A percentile compares a stretch with the other conserved stretches of the same genome.
Conservation (phyloP, 2,888 invertebrate genomes). For the Gryllus longicercus region DNA sequence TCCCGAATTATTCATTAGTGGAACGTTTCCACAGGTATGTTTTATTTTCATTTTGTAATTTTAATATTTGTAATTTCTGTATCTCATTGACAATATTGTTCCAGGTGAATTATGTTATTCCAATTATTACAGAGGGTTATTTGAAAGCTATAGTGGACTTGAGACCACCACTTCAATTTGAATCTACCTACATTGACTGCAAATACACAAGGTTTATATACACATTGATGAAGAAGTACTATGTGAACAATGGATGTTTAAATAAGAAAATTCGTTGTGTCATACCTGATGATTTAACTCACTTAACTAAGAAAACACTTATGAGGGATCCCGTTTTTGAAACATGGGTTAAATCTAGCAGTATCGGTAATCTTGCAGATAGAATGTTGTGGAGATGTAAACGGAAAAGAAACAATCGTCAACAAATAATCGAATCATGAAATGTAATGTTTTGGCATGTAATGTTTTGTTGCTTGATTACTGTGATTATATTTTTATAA, state of each 20-base stretch:
- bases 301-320: constrained; percentile 23
- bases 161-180: neutral
- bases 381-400: constrained; percentile 22
- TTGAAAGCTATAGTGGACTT: constrained; percentile 19
- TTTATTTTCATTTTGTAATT: no score
- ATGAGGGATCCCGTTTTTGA: constrained; percentile 31
- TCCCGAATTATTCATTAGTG: constrained; percentile 30
- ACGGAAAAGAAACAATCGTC: neutral
- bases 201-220: constrained; percentile 33
- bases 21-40: constrained; percentile 26
- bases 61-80: neutral
- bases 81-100: neutral
- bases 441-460: no score
- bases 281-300: constrained; percentile 30
- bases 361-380: constrained; percentile 25
- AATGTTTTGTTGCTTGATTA: no score
- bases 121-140: constrained; percentile 34
- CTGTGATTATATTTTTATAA: no score
- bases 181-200: constrained; percentile 25
- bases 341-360: constrained; percentile 29
- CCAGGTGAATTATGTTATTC: constrained; percentile 34
- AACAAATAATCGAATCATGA: no score
- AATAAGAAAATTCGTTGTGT: constrained; percentile 34
- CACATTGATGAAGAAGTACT: constrained; percentile 31
- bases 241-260: constrained; percentile 29